Evolutionary conservation across 2,888 invertebrate genomes (phyloP), one percentile per base, ranked within the genome.

Genomic region (Eulithis prunata): DNA sequence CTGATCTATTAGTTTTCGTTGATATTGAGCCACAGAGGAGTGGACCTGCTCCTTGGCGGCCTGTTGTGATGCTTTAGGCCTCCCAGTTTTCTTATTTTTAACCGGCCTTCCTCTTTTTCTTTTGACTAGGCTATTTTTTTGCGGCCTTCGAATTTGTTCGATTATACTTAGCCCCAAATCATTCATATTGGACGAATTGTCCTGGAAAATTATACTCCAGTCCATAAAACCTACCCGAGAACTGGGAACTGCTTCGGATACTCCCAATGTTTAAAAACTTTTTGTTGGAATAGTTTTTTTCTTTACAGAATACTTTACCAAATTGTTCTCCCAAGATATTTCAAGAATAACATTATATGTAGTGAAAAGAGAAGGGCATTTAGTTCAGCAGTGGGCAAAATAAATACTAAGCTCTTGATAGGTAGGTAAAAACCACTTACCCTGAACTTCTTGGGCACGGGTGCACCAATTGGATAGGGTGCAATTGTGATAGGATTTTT

Each of bases 381-480:
- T 41, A 2, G 10, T 41, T 41, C 41, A 41, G 41, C 41, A 41
- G 41, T 11, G 41, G 6, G 41, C 10, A 7, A 47, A 45, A 45
- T 45, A 45, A 45, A 45, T 12, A 45, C 12, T n/a, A 13, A n/a
- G 4, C 14, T 41, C 41, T 41, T 11, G 8, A 5, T 32, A 11
- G 41, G 3, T 10, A 2, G n/a, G 5, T 46, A 45, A 43, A 38
- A 28, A 41, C 3, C 6, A 75, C 83, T 78, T 82, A 91, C 91
- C 82, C 83, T 83, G 12, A 90, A 76, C 79, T 87, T 92, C 73
- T 92, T 92, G 1, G 78, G 58, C 41, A 81, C 41, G 49, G 83
- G 76, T 57, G 83, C 69, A 52, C 78, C 61, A n/a, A 80, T 51
- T 21, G 81, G 75, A 64, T 67, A 82, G 1, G 82, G 74, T 46